Percentiles rank a stretch among this genome's conserved stretches.
Conservation (phyloP, 2,113 vertebrate genomes). For the Heptranchias perlo region DNA sequence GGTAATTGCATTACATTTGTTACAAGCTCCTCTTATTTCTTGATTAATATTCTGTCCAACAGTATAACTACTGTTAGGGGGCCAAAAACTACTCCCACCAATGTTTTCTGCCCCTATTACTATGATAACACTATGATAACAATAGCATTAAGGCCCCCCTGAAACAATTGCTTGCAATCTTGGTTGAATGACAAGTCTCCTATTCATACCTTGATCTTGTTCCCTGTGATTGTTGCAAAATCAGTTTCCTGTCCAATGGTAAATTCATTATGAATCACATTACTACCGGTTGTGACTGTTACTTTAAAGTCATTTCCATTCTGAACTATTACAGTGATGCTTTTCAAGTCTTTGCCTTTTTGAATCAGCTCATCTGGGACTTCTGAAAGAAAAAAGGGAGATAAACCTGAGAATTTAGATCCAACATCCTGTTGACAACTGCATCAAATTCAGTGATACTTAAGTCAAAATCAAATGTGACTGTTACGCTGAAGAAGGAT, state of each 20-base stretch:
- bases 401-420: not conserved
- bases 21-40: too few species aligned
- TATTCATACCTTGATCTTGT: constrained; percentile 71
- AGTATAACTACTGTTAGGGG: too few species aligned
- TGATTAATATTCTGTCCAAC: too few species aligned
- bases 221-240: constrained; percentile 58
- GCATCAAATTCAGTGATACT: not conserved
- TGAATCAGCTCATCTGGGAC: constrained; percentile 76
- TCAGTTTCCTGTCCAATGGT: constrained; percentile 75
- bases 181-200: not conserved
- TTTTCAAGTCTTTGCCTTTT: constrained; percentile 76
- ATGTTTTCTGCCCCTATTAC: too few species aligned
- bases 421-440: not conserved
- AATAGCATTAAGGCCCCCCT: not conserved
- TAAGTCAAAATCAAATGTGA: not conserved
- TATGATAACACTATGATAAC: too few species aligned
- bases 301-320: constrained; percentile 71
- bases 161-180: not conserved
- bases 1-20: too few species aligned
- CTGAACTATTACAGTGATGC: constrained; percentile 70
- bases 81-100: too few species aligned
- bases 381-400: constrained; percentile 52
- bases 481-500: not conserved
- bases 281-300: constrained; percentile 62
- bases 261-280: constrained; percentile 66